Evolutionary conservation across 2,888 invertebrate genomes (phyloP).

Genomic region (Notodonta dromedarius): DNA sequence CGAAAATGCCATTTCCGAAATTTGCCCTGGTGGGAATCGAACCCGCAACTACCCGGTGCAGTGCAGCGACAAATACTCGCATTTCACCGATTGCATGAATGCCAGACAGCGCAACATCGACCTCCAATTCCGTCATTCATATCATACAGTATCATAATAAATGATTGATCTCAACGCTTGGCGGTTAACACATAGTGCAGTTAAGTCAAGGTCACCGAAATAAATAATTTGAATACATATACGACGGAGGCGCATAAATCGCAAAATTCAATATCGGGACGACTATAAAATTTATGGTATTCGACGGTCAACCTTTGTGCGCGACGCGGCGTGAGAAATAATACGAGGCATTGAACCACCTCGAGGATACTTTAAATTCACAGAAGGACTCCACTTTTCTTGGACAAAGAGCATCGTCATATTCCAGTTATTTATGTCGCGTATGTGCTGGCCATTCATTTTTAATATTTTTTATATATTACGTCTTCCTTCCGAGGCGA

Average conservation of each 20-base stretch:
- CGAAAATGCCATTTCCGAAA: too few species aligned
- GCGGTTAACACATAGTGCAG: slow-evolving; percentile 36
- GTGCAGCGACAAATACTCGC: too few species aligned
- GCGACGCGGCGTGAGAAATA: slow-evolving; percentile 62
- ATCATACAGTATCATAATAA: slow-evolving; percentile 33
- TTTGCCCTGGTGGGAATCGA: too few species aligned
- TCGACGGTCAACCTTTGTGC: slow-evolving; percentile 63
- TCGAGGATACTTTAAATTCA: slow-evolving; percentile 65
- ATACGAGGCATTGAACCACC: slow-evolving; percentile 58
- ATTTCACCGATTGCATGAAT: slow-evolving; percentile 21
- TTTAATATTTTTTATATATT: slow-evolving; percentile 39
- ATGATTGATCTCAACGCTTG: slow-evolving; percentile 41
- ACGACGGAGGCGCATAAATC: slow-evolving; percentile 60
- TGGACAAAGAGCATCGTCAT: slow-evolving; percentile 50
- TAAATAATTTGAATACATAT: slow-evolving; percentile 42
- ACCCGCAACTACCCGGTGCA: too few species aligned
- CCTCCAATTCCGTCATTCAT: slow-evolving; percentile 31
- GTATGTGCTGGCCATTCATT: slow-evolving; percentile 37
- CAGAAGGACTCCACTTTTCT: slow-evolving; percentile 55
- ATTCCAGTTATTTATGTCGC: slow-evolving; percentile 43
- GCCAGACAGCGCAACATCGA: slow-evolving; percentile 23
- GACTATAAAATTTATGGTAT: slow-evolving; percentile 70
- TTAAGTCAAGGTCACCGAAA: slow-evolving; percentile 54
- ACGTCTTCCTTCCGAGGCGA: slow-evolving; percentile 25
- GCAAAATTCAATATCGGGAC: slow-evolving; percentile 70